Conservation (phyloP, 2,797 vertebrate genomes). For the Chrosomus eos region DNA sequence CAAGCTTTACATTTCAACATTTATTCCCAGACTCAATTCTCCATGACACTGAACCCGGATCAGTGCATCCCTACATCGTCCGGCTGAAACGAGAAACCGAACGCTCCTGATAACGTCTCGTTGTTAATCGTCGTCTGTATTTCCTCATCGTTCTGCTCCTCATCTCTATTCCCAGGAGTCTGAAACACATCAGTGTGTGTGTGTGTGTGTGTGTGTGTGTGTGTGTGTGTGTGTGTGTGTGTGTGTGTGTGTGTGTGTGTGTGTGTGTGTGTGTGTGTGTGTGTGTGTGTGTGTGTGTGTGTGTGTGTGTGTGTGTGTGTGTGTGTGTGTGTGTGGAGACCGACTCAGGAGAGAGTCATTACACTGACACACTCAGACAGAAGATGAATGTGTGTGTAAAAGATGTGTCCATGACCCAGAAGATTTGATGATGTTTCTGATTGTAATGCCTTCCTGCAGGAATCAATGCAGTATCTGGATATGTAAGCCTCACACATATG, state of each 20-base stretch:
- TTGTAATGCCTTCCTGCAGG: background rate
- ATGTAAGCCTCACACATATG: background rate
- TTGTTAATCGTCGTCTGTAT: background rate
- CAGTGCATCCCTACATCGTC: background rate
- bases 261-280: slow-evolving; percentile 22
- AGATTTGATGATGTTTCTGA: background rate
- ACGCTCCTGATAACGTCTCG: slow-evolving; percentile 1
- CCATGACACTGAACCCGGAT: background rate
- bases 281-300: slow-evolving; percentile 27
- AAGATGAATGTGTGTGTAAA: slow-evolving; percentile 1
- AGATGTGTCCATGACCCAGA: background rate
- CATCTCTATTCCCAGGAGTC: background rate
- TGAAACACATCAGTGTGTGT: no score
- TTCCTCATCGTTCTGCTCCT: background rate
- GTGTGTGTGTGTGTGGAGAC: slow-evolving; percentile 14
- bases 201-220: no score
- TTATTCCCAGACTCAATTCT: background rate
- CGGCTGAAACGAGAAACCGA: background rate
- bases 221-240: slow-evolving; percentile 17
- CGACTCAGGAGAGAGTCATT: background rate
- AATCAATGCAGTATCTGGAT: background rate
- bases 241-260: slow-evolving; percentile 20
- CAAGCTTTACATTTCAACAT: background rate
- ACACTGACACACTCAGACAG: background rate
- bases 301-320: slow-evolving; percentile 26